Evolutionary conservation across 2,113 vertebrate genomes (phyloP), one percentile per base, ranked within the genome.

Genomic region (Hypocryptadius cinnamomeus): DNA sequence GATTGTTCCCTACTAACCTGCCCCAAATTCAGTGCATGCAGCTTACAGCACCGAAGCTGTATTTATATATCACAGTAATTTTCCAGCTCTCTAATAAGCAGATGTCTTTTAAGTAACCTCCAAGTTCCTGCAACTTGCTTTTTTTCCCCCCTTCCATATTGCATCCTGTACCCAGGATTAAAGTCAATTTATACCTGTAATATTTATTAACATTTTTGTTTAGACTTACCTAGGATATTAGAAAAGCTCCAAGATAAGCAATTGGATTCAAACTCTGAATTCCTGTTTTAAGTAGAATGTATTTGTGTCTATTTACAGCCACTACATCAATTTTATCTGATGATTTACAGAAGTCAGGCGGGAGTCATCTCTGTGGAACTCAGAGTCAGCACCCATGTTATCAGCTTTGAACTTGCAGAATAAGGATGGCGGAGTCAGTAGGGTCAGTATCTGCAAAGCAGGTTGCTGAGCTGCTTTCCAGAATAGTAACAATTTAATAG

Each of bases 281-380:
- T 94, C 50, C 45, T 65, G 48, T 64, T 83, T 88, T 42, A 59
- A 91, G 72, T 22, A 51, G 68, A 82, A 83, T 71, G 47, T 25
- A 77, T n/a, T 70, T 0, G 2, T 28, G 51, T 44, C 86, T 92
- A 80, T 79, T 94, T 93, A 91, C 54, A 87, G 87, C 33, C 39
- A 77, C n/a, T 35, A 9, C 37, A 90, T 78, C 79, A 71, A 23
- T 78, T 81, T 85, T 94, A 94, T 91, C 76, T 93, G 81, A 92
- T 71, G 39, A 91, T 92, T 94, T 91, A 73, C 3, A 82, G 50
- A 89, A 72, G 83, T 59, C 59, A 76, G 11, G 7, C 66, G 39
- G 23, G 1, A 89, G 44, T 92, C 47, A 90, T 47, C 72, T 74
- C 64, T 71, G 51, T 48, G 88, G 92, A 92, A 90, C 79, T 85